These are phyloP conservation scores for Falcaria lacertinaria DNA, from an alignment of 2,888 invertebrate genomes.

Conservation along the genomic window DNA sequence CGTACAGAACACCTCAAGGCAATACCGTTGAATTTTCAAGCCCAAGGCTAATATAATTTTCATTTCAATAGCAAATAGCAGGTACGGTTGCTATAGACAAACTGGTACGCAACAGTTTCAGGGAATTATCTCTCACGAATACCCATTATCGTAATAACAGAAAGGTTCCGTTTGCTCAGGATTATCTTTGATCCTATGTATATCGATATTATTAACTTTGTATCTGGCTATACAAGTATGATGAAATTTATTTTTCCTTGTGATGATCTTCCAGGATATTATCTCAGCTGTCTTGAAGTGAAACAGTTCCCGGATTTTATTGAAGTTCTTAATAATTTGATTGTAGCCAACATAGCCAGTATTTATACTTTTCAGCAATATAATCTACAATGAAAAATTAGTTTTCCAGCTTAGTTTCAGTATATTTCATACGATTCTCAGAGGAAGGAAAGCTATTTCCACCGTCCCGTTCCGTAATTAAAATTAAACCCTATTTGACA, in stretches of 20 bases:
- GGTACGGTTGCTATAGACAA: background rate
- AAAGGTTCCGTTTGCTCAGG: background rate
- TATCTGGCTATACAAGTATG: background rate
- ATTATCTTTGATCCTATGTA: background rate
- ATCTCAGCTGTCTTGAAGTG: too few relatives aligned
- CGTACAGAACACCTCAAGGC: conserved; percentile 23
- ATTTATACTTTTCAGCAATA: too few relatives aligned
- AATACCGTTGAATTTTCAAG: conserved; percentile 46
- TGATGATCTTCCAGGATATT: too few relatives aligned
- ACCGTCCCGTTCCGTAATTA: background rate
- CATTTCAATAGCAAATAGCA: conserved; percentile 42
- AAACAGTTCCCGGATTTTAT: too few relatives aligned
- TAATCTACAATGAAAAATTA: too few relatives aligned
- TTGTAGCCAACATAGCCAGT: too few relatives aligned
- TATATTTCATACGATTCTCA: background rate
- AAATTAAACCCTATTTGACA: background rate
- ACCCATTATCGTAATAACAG: background rate
- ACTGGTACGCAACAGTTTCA: background rate
- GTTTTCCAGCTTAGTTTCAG: background rate
- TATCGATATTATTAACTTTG: background rate
- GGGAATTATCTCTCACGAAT: background rate
- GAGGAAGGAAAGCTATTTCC: background rate
- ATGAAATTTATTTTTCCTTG: background rate
- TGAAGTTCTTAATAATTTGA: too few relatives aligned
- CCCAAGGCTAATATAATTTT: conserved; percentile 52